Percentiles rank a stretch among this genome's conserved stretches.
Conservation (phyloP, 37 sponge, comb jelly and placozoan species). For the Amphimedon queenslandica region DNA sequence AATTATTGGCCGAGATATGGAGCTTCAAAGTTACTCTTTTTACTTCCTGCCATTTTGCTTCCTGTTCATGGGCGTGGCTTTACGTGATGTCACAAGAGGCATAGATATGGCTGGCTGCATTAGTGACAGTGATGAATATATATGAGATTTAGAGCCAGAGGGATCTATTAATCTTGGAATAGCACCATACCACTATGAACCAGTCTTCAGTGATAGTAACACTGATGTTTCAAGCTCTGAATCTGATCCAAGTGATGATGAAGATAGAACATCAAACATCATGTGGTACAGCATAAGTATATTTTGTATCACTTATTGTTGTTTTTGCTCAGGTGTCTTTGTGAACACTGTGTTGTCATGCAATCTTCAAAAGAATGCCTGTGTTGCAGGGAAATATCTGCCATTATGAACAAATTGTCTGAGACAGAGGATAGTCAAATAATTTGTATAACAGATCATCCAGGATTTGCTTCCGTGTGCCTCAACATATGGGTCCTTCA, state of each 20-base stretch:
- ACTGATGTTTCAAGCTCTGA: too few species aligned
- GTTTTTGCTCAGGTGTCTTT: neutral
- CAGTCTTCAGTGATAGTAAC: neutral
- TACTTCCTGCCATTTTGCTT: too few species aligned
- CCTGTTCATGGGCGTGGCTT: too few species aligned
- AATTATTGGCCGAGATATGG: too few species aligned
- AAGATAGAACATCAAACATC: neutral
- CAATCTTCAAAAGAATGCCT: neutral
- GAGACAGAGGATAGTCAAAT: neutral
- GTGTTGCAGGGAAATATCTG: neutral
- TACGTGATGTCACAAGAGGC: too few species aligned
- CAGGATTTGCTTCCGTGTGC: constrained; percentile 46
- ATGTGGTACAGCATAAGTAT: neutral
- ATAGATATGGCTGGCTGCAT: too few species aligned
- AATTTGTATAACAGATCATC: constrained; percentile 35
- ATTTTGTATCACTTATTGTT: neutral
- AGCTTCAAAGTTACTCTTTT: too few species aligned
- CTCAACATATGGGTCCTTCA: constrained; percentile 43
- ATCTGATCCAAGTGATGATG: neutral
- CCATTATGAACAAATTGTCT: neutral
- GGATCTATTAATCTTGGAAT: too few species aligned
- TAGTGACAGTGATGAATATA: too few species aligned
- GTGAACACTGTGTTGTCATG: neutral
- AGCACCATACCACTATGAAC: neutral
- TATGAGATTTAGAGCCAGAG: too few species aligned